Evolutionary conservation across 2,888 invertebrate genomes (phyloP), one percentile per base, ranked within the genome.

Genomic region (Shargacucullia verbasci): DNA sequence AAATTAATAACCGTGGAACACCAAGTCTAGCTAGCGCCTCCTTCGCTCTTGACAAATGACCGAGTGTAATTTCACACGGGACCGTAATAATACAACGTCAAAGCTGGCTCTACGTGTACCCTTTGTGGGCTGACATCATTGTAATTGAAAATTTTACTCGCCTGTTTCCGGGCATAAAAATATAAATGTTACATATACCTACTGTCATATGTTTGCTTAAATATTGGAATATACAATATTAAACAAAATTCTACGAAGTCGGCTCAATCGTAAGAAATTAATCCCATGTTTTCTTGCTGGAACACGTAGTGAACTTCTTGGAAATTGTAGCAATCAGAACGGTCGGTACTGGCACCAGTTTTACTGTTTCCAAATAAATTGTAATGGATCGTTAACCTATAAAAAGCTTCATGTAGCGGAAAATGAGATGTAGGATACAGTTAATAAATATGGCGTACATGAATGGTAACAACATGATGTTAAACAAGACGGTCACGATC

Each of bases 31-130:
- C 84, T 79, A 83, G 86, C 85, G 88, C 87, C 90, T 89, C 84
- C 86, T 86, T 83, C 83, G 78, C 81, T 81, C 87, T 80, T 92
- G 92, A 94, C 91, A 90, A 92, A 94, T 90, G 89, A 86, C 85
- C 89, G 90, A 79, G 83, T 94, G 92, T 91, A 91, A 92, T 93
- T 90, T 93, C 91, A 93, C 89, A 88, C 90, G 89, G 82, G 84
- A 78, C 81, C 80, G 83, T 90, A 83, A 88, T 86, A 87, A 85
- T 73, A 81, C 79, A 74, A 78, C 75, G 81, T 76, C 80, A 76
- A 79, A 79, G 72, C 68, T 66, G 67, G 57, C 67, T 73, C 47
- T 64, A 54, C 62, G 64, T 75, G 70, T 73, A 75, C 63, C 72
- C 63, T 69, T 71, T 68, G 64, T 63, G 59, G 48, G 55, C 60